A percentile compares a stretch with the other conserved stretches of the same genome.
Conservation (phyloP, 2,113 vertebrate species). For the Odontesthes bonariensis region DNA sequence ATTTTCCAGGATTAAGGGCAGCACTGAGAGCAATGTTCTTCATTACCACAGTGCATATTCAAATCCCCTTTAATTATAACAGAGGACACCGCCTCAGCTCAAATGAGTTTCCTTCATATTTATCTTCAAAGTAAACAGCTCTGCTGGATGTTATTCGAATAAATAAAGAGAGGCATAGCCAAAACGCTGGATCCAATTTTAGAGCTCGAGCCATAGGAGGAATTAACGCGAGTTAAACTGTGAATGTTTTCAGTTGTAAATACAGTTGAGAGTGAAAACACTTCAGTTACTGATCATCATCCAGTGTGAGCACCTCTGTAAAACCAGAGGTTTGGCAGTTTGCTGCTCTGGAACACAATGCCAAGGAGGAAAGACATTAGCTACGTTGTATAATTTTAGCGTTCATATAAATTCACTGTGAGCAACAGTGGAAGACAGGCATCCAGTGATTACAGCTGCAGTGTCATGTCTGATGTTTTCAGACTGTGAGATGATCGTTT, state of each 20-base stretch:
- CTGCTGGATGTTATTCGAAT: neutral
- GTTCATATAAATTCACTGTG: too few species aligned
- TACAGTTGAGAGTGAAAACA: neutral
- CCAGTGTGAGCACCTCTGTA: too few species aligned
- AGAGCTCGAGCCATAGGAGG: neutral
- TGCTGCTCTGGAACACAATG: too few species aligned
- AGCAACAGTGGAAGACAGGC: too few species aligned
- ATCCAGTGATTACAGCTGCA: too few species aligned
- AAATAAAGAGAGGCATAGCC: conserved; percentile 21
- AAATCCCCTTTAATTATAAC: conserved; percentile 39
- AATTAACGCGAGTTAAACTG: conserved; percentile 36
- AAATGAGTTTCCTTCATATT: conserved; percentile 22
- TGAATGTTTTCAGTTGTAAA: conserved; percentile 6
- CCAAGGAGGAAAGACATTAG: too few species aligned
- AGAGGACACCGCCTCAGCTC: conserved; percentile 32
- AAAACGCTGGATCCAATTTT: conserved; percentile 16
- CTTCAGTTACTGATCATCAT: too few species aligned
- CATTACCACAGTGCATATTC: conserved; percentile 27
- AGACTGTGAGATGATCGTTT: too few species aligned
- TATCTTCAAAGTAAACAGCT: conserved; percentile 55
- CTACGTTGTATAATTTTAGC: too few species aligned
- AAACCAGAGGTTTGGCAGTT: too few species aligned
- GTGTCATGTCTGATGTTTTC: too few species aligned
- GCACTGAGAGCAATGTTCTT: conserved; percentile 11
- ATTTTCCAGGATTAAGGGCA: conserved; percentile 22